Evolutionary conservation across 2,888 invertebrate species (phyloP).

Genomic region (Cheiracanthium punctorium): DNA sequence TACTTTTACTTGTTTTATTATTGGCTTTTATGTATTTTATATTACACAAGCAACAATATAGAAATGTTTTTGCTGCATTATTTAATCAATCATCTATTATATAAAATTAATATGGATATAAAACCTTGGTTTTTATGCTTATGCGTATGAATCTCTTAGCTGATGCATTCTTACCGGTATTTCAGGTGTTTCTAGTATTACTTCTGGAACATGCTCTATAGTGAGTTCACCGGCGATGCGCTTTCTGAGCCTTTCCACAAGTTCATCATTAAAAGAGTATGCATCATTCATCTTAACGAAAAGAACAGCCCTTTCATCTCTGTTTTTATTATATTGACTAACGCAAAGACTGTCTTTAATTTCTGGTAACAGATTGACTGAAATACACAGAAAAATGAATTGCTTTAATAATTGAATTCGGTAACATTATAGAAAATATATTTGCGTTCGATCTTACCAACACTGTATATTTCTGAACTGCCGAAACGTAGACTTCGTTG

Average conservation of each 20-base stretch:
- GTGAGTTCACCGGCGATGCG: not conserved
- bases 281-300: not conserved
- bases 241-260: not conserved
- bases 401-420: too few relatives aligned
- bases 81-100: too few relatives aligned
- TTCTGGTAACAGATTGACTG: not conserved
- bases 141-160: too few relatives aligned
- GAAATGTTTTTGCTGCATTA: too few relatives aligned
- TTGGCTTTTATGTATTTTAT: too few relatives aligned
- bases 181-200: not conserved
- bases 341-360: not conserved
- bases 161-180: conserved; percentile 8
- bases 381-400: too few relatives aligned
- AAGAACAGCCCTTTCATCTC: not conserved
- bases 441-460: conserved; percentile 77
- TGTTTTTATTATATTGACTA: not conserved
- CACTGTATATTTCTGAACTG: conserved; percentile 80
- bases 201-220: not conserved
- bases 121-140: too few relatives aligned
- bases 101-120: too few relatives aligned
- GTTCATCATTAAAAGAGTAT: not conserved
- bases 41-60: too few relatives aligned
- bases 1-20: too few relatives aligned
- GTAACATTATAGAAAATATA: too few relatives aligned
- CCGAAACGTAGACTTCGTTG: conserved; percentile 80